phyloP scores from a whole-genome alignment of 2,797 vertebrate species.

The Ispidina picta region DNA sequence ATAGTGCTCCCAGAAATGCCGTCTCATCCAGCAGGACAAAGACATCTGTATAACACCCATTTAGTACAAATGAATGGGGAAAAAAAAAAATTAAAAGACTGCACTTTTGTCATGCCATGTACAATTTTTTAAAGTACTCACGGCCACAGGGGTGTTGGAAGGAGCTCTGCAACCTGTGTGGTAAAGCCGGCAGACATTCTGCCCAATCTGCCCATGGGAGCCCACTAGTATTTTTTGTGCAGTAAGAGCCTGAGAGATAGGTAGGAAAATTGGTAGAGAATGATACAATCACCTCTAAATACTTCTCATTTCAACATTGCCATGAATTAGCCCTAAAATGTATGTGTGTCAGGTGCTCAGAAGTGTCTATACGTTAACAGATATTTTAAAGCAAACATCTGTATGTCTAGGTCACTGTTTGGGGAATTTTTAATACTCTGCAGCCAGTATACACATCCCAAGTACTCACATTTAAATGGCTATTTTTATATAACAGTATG shows the following conservation, averaged over 20 bases:
- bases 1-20: rapidly evolving
- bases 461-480: background rate
- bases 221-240: background rate
- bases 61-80: background rate
- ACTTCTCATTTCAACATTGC: background rate
- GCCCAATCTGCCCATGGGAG: rapidly evolving
- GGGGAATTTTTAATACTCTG: background rate
- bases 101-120: background rate
- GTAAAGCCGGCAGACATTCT: background rate
- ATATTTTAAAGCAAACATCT: background rate
- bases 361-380: background rate
- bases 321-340: background rate
- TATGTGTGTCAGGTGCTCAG: background rate
- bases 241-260: background rate
- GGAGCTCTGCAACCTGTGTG: background rate
- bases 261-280: background rate
- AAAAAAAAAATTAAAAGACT: background rate
- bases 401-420: background rate
- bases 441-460: background rate
- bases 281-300: rapidly evolving
- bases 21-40: background rate
- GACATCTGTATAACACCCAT: background rate
- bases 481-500: background rate
- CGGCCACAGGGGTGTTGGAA: background rate
- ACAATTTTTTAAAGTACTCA: background rate